Percentiles rank a stretch among this genome's conserved stretches.
phyloP scores from a whole-genome alignment of 2,888 invertebrate genomes.

The Chorisops tibialis region DNA sequence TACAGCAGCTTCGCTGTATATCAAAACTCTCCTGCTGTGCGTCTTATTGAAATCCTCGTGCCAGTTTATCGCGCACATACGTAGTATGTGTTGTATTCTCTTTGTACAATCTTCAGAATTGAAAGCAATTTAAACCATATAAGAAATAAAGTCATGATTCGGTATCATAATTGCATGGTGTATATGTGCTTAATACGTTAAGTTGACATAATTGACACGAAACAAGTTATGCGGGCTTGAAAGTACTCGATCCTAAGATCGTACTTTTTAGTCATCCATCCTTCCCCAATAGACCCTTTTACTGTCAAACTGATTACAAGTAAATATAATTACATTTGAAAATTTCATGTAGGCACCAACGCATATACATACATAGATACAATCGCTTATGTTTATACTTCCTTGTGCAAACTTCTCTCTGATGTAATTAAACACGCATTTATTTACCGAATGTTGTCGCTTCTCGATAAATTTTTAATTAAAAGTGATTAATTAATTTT shows the following conservation, averaged over 20 bases:
- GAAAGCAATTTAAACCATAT: not conserved
- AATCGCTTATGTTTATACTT: conserved; percentile 15
- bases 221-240: conserved; percentile 37
- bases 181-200: conserved; percentile 26
- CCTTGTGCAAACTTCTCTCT: conserved; percentile 27
- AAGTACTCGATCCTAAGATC: not conserved
- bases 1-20: not conserved
- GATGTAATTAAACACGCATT: conserved; percentile 34
- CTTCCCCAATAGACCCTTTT: not conserved
- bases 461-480: conserved; percentile 46
- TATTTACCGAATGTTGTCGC: conserved; percentile 30
- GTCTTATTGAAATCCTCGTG: conserved; percentile 11
- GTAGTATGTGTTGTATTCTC: no score
- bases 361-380: not conserved
- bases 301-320: not conserved
- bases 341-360: not conserved
- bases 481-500: conserved; percentile 53
- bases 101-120: no score
- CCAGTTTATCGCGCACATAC: not conserved
- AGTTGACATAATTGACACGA: conserved; percentile 39
- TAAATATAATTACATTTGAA: not conserved
- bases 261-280: not conserved
- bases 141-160: conserved; percentile 10
- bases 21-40: not conserved
- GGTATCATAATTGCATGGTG: conserved; percentile 24